Percentiles rank a stretch among this genome's conserved stretches.
These are phyloP conservation scores for Naja naja DNA, from an alignment of 2,113 vertebrate species.

Conservation along the genomic window DNA sequence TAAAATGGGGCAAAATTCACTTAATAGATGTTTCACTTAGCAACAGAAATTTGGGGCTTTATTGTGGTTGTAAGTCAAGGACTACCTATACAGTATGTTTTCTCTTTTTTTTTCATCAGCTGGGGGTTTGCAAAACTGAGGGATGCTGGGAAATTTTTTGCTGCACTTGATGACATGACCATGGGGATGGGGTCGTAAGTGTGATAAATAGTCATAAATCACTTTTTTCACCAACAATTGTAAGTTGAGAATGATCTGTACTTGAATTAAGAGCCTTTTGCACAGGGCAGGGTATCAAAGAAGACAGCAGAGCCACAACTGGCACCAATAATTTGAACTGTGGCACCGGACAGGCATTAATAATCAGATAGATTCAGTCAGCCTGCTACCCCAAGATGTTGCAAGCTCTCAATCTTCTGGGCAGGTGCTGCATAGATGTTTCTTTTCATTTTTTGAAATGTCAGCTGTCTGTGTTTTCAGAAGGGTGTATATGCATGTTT, in stretches of 20 bases:
- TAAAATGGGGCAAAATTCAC: no score
- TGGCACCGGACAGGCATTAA: not conserved
- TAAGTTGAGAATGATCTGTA: not conserved
- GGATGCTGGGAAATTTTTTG: not conserved
- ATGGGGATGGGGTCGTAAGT: not conserved
- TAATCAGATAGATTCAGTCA: not conserved
- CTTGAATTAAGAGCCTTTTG: not conserved
- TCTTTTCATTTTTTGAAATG: not conserved
- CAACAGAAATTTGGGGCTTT: not conserved
- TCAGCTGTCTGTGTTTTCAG: not conserved
- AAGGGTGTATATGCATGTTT: not conserved
- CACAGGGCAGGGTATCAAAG: not conserved
- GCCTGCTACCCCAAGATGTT: not conserved
- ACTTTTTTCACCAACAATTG: not conserved
- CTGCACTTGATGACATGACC: not conserved
- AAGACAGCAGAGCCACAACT: not conserved
- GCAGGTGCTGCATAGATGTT: not conserved
- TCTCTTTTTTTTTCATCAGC: not conserved
- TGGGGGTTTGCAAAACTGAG: not conserved
- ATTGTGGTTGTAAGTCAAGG: not conserved
- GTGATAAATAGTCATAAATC: not conserved
- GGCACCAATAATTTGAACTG: not conserved
- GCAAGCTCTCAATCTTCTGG: not conserved
- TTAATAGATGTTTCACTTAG: not conserved
- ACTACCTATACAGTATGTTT: not conserved